Conservation (phyloP, 2,888 invertebrate species). For the Brachylomia viminalis region DNA sequence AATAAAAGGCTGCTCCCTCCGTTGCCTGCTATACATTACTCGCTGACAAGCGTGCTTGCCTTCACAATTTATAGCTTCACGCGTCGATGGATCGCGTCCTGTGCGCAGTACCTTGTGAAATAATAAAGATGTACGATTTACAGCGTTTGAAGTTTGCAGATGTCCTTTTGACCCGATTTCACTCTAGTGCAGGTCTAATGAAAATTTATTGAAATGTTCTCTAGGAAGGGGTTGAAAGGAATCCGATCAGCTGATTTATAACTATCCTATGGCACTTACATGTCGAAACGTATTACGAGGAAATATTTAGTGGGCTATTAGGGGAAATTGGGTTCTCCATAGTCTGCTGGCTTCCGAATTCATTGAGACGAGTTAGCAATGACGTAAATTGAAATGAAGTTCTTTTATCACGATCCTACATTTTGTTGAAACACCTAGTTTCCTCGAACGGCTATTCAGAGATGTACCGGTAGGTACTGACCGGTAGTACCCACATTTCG, state of each 20-base stretch:
- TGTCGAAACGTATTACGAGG: conserved; percentile 44
- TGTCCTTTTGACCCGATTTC: conserved; percentile 48
- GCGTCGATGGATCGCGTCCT: conserved; percentile 67
- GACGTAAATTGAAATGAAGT: conserved; percentile 14
- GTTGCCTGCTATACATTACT: conserved; percentile 67
- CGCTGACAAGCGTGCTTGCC: conserved; percentile 66
- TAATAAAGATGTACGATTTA: conserved; percentile 58
- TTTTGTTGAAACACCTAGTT: not conserved
- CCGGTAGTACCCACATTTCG: not conserved
- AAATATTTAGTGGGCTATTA: conserved; percentile 34
- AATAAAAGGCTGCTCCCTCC: conserved; percentile 62
- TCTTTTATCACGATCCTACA: not conserved
- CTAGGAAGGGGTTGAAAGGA: conserved; percentile 38
- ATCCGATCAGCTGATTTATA: conserved; percentile 56
- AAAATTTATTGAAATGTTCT: conserved; percentile 55
- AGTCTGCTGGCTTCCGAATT: not conserved
- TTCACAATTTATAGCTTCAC: conserved; percentile 65
- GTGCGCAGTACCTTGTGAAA: conserved; percentile 53
- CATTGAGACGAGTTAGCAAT: conserved; percentile 6
- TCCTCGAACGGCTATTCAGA: not conserved
- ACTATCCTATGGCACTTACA: conserved; percentile 20
- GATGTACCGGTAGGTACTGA: no score
- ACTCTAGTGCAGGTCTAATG: conserved; percentile 47
- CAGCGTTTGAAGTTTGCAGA: conserved; percentile 49
- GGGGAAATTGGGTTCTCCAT: conserved; percentile 35